Evolutionary conservation across 2,797 vertebrate genomes (phyloP), one percentile per base, ranked within the genome.

Genomic region (Rhodeus uyekii): DNA sequence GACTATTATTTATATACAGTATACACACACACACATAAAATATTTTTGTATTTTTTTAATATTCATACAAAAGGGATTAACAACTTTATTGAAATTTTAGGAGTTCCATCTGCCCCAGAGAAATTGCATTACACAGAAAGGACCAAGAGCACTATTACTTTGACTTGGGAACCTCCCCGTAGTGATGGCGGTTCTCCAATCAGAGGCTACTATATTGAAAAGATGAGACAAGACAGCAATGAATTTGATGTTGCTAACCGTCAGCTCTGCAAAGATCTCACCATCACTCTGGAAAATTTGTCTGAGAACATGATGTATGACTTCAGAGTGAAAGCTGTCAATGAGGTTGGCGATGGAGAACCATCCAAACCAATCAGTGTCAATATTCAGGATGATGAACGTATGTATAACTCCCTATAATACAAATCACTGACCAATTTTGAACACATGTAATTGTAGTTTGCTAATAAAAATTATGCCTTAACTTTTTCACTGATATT

Each of bases 301-400:
- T 94, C 96, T 8, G 98, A 99, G 89, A 92, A 96, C 87, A 95
- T 97, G 83, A 96, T 96, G 90, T 99, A 97, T 90, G 93, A 99
- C 84, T 99, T 99, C 90, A 96, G 97, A 22, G 98, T 99, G 78
- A 97, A 95, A 89, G 97, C 98, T 3, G 95, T 97, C 72, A 99
- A 96, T 61, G 97, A 93, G 60, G 90, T 98, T 39, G 98, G 98
- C 22, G 93, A 97, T 79, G 96, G 98, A 77, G 96, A 97, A 19
- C 96, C 95, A 22, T 98, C 96, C 9, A 94, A 95, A 86, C 92
- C 96, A 12, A 96, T 99, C 50, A 94, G 92, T 0, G 96, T 93
- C 38, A 95, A 90, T 78, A 96, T 99, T 92, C 95, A 96, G 89
- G 98, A 99, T 44, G 96, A 99, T 88, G 95, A 99, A 94, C 94